Conservation (phyloP, 1,140 invertebrate species). For the Drosophila tsacasi region DNA sequence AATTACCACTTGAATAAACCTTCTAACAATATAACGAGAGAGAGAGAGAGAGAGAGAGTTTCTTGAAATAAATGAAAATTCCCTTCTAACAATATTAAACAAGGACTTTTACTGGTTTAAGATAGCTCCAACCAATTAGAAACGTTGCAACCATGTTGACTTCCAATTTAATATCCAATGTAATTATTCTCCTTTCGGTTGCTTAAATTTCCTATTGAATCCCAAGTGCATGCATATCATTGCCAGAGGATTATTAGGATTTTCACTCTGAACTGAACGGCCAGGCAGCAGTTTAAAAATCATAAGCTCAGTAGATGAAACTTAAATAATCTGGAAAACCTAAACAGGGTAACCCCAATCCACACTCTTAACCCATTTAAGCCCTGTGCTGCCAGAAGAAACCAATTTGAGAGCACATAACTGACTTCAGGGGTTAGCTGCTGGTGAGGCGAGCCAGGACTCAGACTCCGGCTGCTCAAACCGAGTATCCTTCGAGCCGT, state of each 20-base stretch:
- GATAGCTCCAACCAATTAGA: conserved; percentile 4
- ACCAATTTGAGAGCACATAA: conserved; percentile 50
- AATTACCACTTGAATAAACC: background rate
- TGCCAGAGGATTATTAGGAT: background rate
- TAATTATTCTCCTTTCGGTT: conserved; percentile 14
- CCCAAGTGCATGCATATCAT: background rate
- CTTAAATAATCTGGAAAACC: conserved; percentile 32
- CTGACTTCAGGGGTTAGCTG: conserved; percentile 42
- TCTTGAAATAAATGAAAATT: background rate
- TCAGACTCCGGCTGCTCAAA: background rate
- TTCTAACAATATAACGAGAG: background rate
- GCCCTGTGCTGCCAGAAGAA: conserved; percentile 29
- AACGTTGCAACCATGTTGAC: conserved; percentile 6
- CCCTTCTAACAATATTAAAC: background rate
- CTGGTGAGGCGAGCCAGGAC: conserved; percentile 2
- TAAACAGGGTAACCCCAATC: conserved; percentile 16
- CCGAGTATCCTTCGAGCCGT: conserved; percentile 28
- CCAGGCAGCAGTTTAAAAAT: conserved; percentile 20
- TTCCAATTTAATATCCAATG: conserved; percentile 15
- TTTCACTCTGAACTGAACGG: conserved; percentile 11
- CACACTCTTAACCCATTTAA: conserved; percentile 14
- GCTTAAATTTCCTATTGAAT: conserved; percentile 17
- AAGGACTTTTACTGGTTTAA: conserved; percentile 3
- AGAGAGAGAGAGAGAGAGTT: background rate
- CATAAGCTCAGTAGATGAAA: conserved; percentile 10